Evolutionary conservation across 1,140 invertebrate genomes (phyloP).

Genomic region (Heliconius melpomene): DNA sequence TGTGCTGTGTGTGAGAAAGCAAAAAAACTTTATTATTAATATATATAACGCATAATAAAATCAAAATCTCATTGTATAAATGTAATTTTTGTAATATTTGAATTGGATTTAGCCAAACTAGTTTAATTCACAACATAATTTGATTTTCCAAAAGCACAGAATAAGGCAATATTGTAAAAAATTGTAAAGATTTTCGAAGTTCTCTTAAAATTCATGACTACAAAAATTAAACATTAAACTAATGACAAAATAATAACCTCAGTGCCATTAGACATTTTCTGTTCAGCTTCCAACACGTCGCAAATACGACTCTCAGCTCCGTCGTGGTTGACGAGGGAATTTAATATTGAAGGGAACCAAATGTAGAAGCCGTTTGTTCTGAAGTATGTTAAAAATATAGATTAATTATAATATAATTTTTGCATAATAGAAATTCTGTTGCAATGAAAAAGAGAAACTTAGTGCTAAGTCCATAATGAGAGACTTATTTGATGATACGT

Average conservation of each 20-base stretch:
- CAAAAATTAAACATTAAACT: not conserved
- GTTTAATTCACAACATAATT: not conserved
- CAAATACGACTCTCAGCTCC: slow-evolving; percentile 62
- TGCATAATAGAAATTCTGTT: not conserved
- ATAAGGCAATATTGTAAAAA: too few species aligned
- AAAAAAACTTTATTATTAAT: too few species aligned
- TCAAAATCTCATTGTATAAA: too few species aligned
- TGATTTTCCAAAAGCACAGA: not conserved
- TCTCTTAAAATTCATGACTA: not conserved
- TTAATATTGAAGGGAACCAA: slow-evolving; percentile 81
- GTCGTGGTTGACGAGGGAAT: slow-evolving; percentile 68
- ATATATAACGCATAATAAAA: too few species aligned
- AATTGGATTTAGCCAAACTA: too few species aligned
- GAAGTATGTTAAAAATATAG: slow-evolving; percentile 34
- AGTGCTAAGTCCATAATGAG: too few species aligned
- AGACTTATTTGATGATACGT: too few species aligned
- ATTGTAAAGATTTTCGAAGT: too few species aligned
- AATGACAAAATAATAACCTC: not conserved
- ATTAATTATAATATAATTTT: not conserved
- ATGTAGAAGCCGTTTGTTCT: slow-evolving; percentile 80
- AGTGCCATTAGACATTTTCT: not conserved
- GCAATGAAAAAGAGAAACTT: too few species aligned
- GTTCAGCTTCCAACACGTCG: slow-evolving; percentile 47
- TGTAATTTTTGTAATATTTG: too few species aligned
- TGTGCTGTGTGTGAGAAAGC: too few species aligned